Base-by-base conservation (phyloP, 2,888 invertebrate genomes). In the Dryadula phaetusa region DNA sequence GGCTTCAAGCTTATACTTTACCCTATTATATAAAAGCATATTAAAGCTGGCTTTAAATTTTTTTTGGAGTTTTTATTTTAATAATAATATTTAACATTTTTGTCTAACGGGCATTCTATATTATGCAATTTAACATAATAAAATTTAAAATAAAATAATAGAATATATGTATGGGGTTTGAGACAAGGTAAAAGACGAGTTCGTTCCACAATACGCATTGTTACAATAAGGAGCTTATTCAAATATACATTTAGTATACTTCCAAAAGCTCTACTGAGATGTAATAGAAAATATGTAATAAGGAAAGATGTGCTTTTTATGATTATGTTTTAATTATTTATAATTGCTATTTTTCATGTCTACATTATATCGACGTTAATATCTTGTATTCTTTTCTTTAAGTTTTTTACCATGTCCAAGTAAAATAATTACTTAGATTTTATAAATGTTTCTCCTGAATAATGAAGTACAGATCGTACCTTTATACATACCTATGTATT, bases 181-280 rank as follows among this genome's bases (percentile, higher is more conserved):
- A 49, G 6, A 49, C 49, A 28, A 49, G 16, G 25, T 28, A 49
- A 0, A 28, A 49, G 25, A 49, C n/a, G 16, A 49, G 28, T 8
- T 49, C 25, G 16, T 47, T 49, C 28, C 49, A 28, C 49, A 10
- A 49, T 49, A 49, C 7, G 49, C 49, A 28, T 49, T 49, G 49
- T 49, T 7, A 28, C 25, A 49, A 49, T 49, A 49, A 49, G 49
- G 1, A 49, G 28, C 49, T 49, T 49, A 49, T 25, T 25, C 8
- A 49, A 49, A 49, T 49, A 28, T 49, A 28, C 49, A 10, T 49
- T 49, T 25, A 7, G 22, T 28, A 49, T 16, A 16, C 10, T 28
- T n/a, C n/a, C 28, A 16, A 28, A 28, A 49, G 49, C 28, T 16
- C 14, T 28, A 25, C 25, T 49, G 25, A 25, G 2, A 49, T 28